These are phyloP conservation scores for Typhlichthys subterraneus DNA, from an alignment of 2,797 vertebrate species.

Conservation along the genomic window DNA sequence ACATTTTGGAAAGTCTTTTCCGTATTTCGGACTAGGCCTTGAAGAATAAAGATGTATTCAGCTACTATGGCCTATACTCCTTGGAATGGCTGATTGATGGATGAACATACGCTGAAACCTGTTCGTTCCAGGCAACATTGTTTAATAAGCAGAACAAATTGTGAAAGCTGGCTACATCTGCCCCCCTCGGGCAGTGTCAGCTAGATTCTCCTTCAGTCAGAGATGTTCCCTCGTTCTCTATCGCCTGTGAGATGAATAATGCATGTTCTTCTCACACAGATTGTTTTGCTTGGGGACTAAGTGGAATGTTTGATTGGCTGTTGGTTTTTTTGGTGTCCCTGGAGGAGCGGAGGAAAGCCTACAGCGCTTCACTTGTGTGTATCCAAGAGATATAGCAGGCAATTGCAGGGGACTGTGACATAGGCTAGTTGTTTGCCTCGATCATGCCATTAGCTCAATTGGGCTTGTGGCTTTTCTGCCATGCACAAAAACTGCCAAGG, in stretches of 20 bases:
- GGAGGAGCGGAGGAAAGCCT: constrained; percentile 38
- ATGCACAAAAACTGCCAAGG: constrained; percentile 31
- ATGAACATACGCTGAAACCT: constrained; percentile 39
- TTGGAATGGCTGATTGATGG: constrained; percentile 45
- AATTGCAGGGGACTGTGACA: constrained; percentile 53
- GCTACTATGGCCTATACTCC: constrained; percentile 23
- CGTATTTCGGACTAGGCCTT: not conserved
- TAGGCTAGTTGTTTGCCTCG: constrained; percentile 36
- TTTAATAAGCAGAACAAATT: constrained; percentile 71
- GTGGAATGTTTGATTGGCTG: constrained; percentile 67
- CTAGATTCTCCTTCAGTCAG: constrained; percentile 36
- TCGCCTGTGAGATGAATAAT: constrained; percentile 65
- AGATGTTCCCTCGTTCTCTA: constrained; percentile 41
- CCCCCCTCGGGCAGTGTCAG: constrained; percentile 39
- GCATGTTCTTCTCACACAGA: constrained; percentile 52
- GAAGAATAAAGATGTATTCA: constrained; percentile 9
- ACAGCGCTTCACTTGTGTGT: constrained; percentile 38
- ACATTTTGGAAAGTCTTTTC: too few relatives aligned
- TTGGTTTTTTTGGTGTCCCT: constrained; percentile 48
- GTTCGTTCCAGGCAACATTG: constrained; percentile 51
- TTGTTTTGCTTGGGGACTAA: constrained; percentile 67
- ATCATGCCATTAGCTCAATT: constrained; percentile 54
- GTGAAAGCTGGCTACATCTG: constrained; percentile 58
- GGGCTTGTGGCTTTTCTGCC: constrained; percentile 38
- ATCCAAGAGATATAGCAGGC: constrained; percentile 55